A percentile compares a stretch with the other conserved stretches of the same genome.
phyloP scores from a whole-genome alignment of 2,797 vertebrate species.

The Schizothorax lantsangensis region DNA sequence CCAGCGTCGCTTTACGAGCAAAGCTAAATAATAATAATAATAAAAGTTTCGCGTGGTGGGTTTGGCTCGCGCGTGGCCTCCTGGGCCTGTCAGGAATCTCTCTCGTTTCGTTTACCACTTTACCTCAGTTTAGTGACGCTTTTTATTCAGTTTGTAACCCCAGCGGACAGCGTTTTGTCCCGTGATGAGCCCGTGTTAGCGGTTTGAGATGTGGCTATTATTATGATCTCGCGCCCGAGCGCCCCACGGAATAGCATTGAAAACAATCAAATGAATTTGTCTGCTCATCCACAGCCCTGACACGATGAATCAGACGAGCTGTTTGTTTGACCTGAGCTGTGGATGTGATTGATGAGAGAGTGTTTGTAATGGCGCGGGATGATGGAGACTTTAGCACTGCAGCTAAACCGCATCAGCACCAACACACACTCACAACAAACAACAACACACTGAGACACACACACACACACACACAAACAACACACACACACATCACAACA shows the following conservation, averaged over 20 bases:
- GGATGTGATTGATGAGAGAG: background rate
- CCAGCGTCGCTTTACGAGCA: constrained; percentile 39
- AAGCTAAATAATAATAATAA: constrained; percentile 68
- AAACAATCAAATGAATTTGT: too few relatives aligned
- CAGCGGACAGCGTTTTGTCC: background rate
- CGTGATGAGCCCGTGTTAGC: constrained; percentile 43
- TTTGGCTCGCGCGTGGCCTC: constrained; percentile 68
- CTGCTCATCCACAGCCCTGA: too few relatives aligned
- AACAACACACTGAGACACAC: too few relatives aligned
- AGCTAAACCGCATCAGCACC: constrained; percentile 26
- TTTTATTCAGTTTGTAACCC: constrained; percentile 23
- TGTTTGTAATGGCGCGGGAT: constrained; percentile 11
- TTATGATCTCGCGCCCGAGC: constrained; percentile 45
- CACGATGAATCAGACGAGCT: background rate
- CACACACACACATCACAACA: too few relatives aligned
- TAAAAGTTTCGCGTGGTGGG: constrained; percentile 79
- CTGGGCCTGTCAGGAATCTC: constrained; percentile 64
- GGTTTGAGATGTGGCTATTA: constrained; percentile 66
- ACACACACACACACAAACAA: too few relatives aligned
- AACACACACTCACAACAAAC: background rate
- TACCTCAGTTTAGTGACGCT: background rate
- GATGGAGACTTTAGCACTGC: constrained; percentile 26
- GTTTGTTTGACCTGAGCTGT: background rate
- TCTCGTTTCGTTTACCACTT: constrained; percentile 16
- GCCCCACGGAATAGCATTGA: background rate